Conservation (phyloP, 1,140 invertebrate genomes). For the Leptinotarsa texana region DNA sequence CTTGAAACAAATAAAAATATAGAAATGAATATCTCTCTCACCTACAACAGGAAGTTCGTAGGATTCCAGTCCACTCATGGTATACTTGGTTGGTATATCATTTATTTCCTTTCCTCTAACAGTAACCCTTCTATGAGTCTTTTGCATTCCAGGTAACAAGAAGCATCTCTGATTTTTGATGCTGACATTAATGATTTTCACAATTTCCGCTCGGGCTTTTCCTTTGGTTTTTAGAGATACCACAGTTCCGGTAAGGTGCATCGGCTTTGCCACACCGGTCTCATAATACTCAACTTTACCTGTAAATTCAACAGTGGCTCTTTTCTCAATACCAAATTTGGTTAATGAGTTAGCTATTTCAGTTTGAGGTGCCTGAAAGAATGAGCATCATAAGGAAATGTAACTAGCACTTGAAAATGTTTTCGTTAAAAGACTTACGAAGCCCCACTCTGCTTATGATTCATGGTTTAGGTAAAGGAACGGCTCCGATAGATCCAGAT, state of each 20-base stretch:
- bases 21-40: constrained; percentile 49
- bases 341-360: constrained; percentile 56
- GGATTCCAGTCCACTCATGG: constrained; percentile 67
- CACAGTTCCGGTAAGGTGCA: constrained; percentile 63
- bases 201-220: constrained; percentile 57
- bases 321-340: constrained; percentile 63
- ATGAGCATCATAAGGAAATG: constrained; percentile 52
- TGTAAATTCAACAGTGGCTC: constrained; percentile 64
- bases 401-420: constrained; percentile 32
- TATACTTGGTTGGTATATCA: constrained; percentile 71
- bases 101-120: constrained; percentile 64
- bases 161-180: constrained; percentile 65
- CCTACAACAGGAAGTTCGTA: constrained; percentile 77
- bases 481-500: constrained; percentile 19
- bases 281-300: constrained; percentile 72
- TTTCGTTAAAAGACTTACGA: constrained; percentile 47
- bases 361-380: constrained; percentile 59
- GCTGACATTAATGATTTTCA: constrained; percentile 62
- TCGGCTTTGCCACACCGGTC: constrained; percentile 62
- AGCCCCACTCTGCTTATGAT: constrained; percentile 32
- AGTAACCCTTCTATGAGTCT: constrained; percentile 62
- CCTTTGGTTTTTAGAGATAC: constrained; percentile 59
- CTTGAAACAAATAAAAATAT: too few species aligned
- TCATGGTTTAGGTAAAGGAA: constrained; percentile 23
- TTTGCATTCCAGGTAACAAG: constrained; percentile 66